phyloP scores from a whole-genome alignment of 2,797 vertebrate genomes.

The Furcifer pardalis region DNA sequence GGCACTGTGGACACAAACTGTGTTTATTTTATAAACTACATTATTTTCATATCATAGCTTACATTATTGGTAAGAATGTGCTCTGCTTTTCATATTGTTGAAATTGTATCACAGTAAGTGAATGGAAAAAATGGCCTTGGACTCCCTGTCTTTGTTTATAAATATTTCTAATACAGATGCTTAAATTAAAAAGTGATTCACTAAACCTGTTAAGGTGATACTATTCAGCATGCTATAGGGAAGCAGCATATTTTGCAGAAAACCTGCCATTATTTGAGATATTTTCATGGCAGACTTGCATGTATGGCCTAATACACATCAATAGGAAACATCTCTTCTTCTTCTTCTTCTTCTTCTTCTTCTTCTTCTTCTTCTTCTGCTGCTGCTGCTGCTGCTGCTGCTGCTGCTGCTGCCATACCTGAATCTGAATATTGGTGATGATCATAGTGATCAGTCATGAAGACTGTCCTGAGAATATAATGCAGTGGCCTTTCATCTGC shows the following conservation, averaged over 20 bases:
- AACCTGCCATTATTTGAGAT: rapidly evolving
- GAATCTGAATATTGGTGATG: no score
- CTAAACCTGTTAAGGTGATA: not conserved
- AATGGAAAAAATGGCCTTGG: not conserved
- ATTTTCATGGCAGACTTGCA: not conserved
- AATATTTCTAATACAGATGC: constrained; percentile 23
- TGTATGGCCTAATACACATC: not conserved
- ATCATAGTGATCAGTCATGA: no score
- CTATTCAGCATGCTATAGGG: not conserved
- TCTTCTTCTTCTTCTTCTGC: no score
- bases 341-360: no score
- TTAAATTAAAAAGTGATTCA: not conserved
- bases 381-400: no score
- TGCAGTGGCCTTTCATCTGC: no score
- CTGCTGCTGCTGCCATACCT: no score
- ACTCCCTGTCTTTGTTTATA: not conserved
- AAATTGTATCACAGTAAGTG: constrained; percentile 6
- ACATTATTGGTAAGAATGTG: not conserved
- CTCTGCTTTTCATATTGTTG: constrained; percentile 12
- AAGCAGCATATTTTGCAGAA: rapidly evolving
- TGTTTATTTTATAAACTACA: constrained; percentile 24
- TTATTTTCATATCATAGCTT: constrained; percentile 8
- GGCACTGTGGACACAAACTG: constrained; percentile 40
- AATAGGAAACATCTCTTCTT: no score
- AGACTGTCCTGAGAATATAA: no score